Conservation (phyloP, 2,888 invertebrate species). For the Phrixothrix hirtus region DNA sequence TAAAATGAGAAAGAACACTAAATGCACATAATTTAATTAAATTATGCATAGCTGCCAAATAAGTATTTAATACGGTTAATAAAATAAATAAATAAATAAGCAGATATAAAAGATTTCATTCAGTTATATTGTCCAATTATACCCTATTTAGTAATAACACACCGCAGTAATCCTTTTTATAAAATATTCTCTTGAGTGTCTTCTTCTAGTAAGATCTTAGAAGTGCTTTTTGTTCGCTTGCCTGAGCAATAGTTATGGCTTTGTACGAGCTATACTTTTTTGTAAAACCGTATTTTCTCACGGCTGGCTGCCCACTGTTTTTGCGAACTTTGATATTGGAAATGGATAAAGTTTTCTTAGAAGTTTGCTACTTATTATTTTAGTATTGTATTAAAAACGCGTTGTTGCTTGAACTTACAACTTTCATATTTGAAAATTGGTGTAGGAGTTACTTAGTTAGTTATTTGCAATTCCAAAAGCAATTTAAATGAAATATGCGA, state of each 20-base stretch:
- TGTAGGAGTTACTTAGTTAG: too few relatives aligned
- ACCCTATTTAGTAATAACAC: too few relatives aligned
- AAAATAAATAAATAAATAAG: too few relatives aligned
- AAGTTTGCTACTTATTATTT: conserved; percentile 28
- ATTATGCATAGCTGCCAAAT: too few relatives aligned
- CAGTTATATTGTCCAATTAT: too few relatives aligned
- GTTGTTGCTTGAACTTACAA: conserved; percentile 7
- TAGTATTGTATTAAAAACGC: conserved; percentile 24
- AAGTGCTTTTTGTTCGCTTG: conserved; percentile 35
- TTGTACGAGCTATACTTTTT: conserved; percentile 35
- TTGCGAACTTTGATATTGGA: conserved; percentile 37
- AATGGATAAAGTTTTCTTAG: conserved; percentile 36
- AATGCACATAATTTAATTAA: too few relatives aligned
- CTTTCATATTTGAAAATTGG: conserved; percentile 3
- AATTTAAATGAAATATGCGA: too few relatives aligned
- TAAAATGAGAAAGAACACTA: too few relatives aligned
- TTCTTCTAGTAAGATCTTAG: conserved; percentile 23
- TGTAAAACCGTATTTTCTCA: conserved; percentile 38
- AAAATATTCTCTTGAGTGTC: conserved; percentile 15
- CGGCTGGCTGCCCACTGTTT: conserved; percentile 35
- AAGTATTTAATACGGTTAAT: too few relatives aligned
- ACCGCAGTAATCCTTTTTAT: conserved; percentile 12
- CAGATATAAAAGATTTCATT: too few relatives aligned
- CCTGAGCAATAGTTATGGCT: conserved; percentile 39
- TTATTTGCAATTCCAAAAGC: too few relatives aligned